phyloP scores from a whole-genome alignment of 2,888 invertebrate species.

The Onthophagus sagittarius region DNA sequence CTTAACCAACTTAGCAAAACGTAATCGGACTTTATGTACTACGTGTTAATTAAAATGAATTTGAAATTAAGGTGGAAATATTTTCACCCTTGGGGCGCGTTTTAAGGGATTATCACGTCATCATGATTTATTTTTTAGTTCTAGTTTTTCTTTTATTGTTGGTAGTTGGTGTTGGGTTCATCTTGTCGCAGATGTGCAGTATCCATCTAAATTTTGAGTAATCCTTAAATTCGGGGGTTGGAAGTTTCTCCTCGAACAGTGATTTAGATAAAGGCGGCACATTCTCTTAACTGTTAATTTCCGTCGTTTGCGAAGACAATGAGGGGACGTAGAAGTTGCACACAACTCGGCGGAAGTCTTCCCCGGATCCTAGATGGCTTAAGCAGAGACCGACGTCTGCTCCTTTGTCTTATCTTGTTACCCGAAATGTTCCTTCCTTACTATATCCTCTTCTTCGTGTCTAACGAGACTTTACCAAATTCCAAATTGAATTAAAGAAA shows the following conservation, averaged over 20 bases:
- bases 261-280: conserved; percentile 7
- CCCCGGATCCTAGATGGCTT: conserved; percentile 3
- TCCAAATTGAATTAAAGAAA: background rate
- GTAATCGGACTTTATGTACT: background rate
- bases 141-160: background rate
- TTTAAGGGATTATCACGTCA: background rate
- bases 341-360: conserved; percentile 1
- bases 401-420: conserved; percentile 1
- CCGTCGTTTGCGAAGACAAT: conserved; percentile 4
- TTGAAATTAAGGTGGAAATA: background rate
- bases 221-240: background rate
- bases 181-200: background rate
- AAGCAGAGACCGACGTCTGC: background rate
- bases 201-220: background rate
- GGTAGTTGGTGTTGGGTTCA: background rate
- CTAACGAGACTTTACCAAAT: background rate
- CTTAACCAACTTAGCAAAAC: background rate
- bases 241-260: background rate
- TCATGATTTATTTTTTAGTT: background rate
- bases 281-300: conserved; percentile 12
- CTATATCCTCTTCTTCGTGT: background rate
- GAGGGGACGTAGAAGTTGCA: background rate
- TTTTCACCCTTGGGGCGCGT: background rate
- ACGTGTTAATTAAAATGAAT: background rate
- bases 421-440: conserved; percentile 3